Evolutionary conservation across 37 sponge, comb jelly and placozoan genomes (phyloP).

Genomic region (Mnemiopsis leidyi): DNA sequence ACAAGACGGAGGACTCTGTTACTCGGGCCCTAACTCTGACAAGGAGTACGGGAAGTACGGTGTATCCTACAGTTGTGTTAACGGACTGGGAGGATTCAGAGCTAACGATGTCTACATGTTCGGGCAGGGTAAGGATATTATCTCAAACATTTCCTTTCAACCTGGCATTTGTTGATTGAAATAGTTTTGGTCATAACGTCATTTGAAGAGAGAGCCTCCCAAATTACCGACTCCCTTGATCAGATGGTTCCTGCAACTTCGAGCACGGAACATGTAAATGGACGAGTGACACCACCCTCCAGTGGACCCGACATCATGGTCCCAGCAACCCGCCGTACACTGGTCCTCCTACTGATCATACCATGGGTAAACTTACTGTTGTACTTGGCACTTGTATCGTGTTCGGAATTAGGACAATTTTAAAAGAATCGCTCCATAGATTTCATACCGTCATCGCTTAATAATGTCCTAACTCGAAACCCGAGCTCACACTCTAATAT

Average conservation of each 20-base stretch:
- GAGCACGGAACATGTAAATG: slow-evolving; percentile 66
- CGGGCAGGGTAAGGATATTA: slow-evolving; percentile 30
- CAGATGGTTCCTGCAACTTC: slow-evolving; percentile 66
- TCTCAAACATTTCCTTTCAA: background rate
- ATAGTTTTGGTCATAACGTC: background rate
- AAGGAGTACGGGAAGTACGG: slow-evolving; percentile 30
- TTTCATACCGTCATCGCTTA: too few relatives aligned
- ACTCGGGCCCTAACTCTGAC: slow-evolving; percentile 3
- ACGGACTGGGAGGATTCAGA: slow-evolving; percentile 15
- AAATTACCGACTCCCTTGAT: background rate
- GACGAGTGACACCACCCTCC: slow-evolving; percentile 15
- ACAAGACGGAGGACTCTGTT: slow-evolving; percentile 35
- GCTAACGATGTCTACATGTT: slow-evolving; percentile 64
- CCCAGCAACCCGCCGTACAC: slow-evolving; percentile 61
- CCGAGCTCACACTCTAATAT: background rate
- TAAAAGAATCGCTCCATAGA: too few relatives aligned
- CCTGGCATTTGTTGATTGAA: background rate
- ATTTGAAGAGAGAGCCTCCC: background rate
- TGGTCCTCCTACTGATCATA: slow-evolving; percentile 68
- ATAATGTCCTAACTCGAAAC: too few relatives aligned
- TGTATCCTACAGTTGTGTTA: slow-evolving; percentile 1
- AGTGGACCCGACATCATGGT: slow-evolving; percentile 67
- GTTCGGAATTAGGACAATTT: too few relatives aligned
- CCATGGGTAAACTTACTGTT: slow-evolving; percentile 66
- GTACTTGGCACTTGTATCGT: too few relatives aligned